Base-by-base conservation (phyloP, 2,888 invertebrate species). In the Drosophila algonquin region DNA sequence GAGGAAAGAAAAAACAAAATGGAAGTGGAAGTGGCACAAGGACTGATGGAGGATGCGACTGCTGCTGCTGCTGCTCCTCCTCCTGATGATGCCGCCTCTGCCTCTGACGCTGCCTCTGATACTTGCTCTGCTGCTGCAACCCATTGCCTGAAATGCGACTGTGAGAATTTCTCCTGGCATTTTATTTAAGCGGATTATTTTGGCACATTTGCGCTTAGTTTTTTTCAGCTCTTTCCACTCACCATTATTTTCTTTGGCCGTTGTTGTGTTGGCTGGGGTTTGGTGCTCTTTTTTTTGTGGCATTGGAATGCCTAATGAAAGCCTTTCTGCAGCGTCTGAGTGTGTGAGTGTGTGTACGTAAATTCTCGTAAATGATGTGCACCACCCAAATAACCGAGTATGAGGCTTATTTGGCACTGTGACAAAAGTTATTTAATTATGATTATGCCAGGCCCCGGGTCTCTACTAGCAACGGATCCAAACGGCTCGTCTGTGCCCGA, bases 131-230 rank as follows among this genome's bases (percentile, higher is more conserved):
- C 21, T 6, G 58, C 32, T 80, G 80, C 79, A 77, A 45, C 61
- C 87, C 73, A 80, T 83, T 82, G 78, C 35, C 64, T 63, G 55
- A 53, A 53, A 48, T 61, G 65, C 59, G 58, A 63, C 61, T 70
- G 62, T 57, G 58, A 71, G 77, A 71, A 80, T 83, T 88, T 88
- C 81, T 80, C 71, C 61, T 73, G 60, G 73, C 71, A 89, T 89
- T 84, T 87, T 84, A 81, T 87, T 85, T 86, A 86, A 86, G 85
- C 85, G 74, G 89, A 89, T 86, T 89, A 86, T 85, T 84, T 85
- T 76, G 83, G 86, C 78, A 80, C 86, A 81, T 79, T 87, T 84
- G 75, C 75, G 63, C 84, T 72, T 55, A 27, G 48, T 58, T 68
- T 71, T 59, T 80, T 40, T 60, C 51, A 9, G 57, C 57, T 56